Base-by-base conservation (phyloP, 2,888 invertebrate species). In the Rhaphigaster nebulosa region DNA sequence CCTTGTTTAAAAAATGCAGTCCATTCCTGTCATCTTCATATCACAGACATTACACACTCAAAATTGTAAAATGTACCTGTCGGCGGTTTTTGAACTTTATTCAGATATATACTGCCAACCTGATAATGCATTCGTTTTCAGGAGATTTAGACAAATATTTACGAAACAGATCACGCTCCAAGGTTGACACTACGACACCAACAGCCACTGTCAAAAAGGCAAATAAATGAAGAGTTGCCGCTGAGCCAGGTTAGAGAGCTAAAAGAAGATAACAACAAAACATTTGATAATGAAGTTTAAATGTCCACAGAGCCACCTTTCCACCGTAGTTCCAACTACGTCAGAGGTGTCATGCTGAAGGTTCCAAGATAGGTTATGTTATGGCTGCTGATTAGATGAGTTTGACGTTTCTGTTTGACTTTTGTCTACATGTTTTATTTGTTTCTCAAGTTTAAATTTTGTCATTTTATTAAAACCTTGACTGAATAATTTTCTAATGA, bases 261-360 rank as follows among this genome's bases (percentile, higher is more conserved):
- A 8, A 34, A 18, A 34, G 54, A 29, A 87, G 88, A 88, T 88
- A 54, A 54, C 34, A 88, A 60, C 38, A 54, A 60, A 52, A 56
- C 56, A 52, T 50, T 54, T 54, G 60, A 88, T 60, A 60, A 88
- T 26, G 88, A 56, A 20, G 88, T 88, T 56, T 45, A 84, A 84
- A 50, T 50, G 41, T 18, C 84, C n/a, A 45, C 80, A 26, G 80
- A 45, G 80, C 70, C 70, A 38, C 34, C 70, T 65, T 76, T 8
- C 70, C 18, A n/a, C n/a, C n/a, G n/a, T n/a, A 84, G 84, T 45
- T 45, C n/a, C 20, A 45, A 20, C n/a, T 84, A 84, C 84, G 84
- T 84, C 84, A 84, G 26, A 84, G 84, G 29, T 45, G 45, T 45
- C 45, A 26, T 84, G n/a, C 3, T 1, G 45, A 50, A 84, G 84